Evolutionary conservation across 2,113 vertebrate species (phyloP).

Genomic region (Alosa alosa): DNA sequence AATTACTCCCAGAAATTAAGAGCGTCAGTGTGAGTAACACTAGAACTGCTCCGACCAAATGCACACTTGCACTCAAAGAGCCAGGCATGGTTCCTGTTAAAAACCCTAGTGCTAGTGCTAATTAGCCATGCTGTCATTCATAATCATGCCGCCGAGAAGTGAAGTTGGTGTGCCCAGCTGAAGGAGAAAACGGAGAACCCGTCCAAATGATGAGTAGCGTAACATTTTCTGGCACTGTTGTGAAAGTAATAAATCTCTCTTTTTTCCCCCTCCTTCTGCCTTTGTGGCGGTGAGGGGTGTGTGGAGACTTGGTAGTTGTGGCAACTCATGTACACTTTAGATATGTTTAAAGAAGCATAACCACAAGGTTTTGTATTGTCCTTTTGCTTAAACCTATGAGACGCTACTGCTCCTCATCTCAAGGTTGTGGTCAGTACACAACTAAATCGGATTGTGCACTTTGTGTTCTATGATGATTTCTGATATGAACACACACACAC

Average conservation of each 20-base stretch:
- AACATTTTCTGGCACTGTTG: background rate
- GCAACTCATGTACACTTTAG: background rate
- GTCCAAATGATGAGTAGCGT: background rate
- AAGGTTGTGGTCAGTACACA: background rate
- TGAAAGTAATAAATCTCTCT: background rate
- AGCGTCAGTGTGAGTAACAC: slow-evolving; percentile 11
- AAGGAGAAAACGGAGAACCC: background rate
- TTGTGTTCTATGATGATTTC: background rate
- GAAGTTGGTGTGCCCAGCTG: background rate
- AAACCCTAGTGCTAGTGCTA: background rate
- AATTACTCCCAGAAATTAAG: background rate
- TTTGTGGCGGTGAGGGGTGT: background rate
- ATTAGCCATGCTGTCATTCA: slow-evolving; percentile 26
- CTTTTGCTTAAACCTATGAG: background rate
- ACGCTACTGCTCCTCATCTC: background rate
- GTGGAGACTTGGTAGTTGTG: background rate
- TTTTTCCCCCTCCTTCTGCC: background rate
- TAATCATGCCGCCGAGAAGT: background rate
- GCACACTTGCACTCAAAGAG: background rate
- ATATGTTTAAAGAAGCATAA: background rate
- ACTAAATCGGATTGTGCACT: background rate
- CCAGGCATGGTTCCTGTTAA: slow-evolving; percentile 14
- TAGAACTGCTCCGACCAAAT: background rate
- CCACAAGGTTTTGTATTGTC: background rate
- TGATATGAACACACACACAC: background rate